Evolutionary conservation across 2,888 invertebrate genomes (phyloP).

Genomic region (Apamea crenata): DNA sequence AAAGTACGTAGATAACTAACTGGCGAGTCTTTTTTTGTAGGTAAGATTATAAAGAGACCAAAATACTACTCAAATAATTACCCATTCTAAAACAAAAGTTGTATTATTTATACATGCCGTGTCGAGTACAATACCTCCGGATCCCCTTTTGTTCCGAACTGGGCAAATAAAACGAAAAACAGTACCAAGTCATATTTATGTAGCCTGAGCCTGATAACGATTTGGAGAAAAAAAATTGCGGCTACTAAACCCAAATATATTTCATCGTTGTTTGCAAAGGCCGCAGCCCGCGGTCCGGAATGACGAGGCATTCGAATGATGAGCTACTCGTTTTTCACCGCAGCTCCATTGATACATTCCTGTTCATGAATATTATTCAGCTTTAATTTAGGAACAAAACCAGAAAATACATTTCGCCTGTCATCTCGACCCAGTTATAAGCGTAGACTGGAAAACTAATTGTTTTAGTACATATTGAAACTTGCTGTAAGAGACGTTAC

Average conservation of each 20-base stretch:
- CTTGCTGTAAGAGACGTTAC: constrained; percentile 18
- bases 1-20: neutral
- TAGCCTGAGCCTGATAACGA: constrained; percentile 69
- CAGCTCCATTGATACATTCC: constrained; percentile 53
- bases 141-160: constrained; percentile 30
- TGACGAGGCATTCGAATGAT: constrained; percentile 69
- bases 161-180: constrained; percentile 38
- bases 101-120: constrained; percentile 22
- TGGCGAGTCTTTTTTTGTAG: neutral
- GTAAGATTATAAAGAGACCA: constrained; percentile 6
- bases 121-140: constrained; percentile 42
- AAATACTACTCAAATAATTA: constrained; percentile 30
- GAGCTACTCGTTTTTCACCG: constrained; percentile 70
- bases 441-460: constrained; percentile 24
- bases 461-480: constrained; percentile 31
- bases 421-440: constrained; percentile 32
- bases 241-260: constrained; percentile 68
- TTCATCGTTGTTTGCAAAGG: constrained; percentile 72
- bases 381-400: constrained; percentile 52
- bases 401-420: constrained; percentile 21
- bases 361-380: constrained; percentile 57
- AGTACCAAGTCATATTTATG: constrained; percentile 64
- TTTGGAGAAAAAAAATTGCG: constrained; percentile 51
- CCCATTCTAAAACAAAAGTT: constrained; percentile 39
- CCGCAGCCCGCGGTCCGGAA: constrained; percentile 50